Conservation (phyloP, 1,140 invertebrate genomes). For the Drosophila kanapiae region DNA sequence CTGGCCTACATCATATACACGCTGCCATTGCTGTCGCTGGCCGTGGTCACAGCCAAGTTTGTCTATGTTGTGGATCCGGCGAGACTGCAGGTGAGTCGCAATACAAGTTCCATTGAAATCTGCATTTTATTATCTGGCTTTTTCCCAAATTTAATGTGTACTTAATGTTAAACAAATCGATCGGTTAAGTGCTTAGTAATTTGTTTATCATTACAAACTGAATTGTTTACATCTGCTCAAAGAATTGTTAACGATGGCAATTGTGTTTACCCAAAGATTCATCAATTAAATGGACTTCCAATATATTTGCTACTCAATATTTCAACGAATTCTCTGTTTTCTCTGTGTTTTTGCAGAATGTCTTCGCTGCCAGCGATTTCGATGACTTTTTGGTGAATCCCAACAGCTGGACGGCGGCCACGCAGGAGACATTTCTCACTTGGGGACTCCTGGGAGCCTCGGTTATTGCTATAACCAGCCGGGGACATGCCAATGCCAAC, state of each 20-base stretch:
- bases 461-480: conserved; percentile 91
- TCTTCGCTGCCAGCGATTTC: conserved; percentile 92
- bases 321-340: background rate
- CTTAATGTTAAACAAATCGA: background rate
- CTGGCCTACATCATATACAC: conserved; percentile 85
- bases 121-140: background rate
- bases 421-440: conserved; percentile 94
- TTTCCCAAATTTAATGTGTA: background rate
- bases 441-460: conserved; percentile 95
- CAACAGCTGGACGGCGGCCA: conserved; percentile 95
- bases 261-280: conserved; percentile 4
- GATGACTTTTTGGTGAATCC: conserved; percentile 93
- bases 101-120: background rate
- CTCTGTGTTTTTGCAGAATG: conserved; percentile 86
- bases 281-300: background rate
- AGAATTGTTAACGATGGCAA: background rate
- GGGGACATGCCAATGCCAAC: conserved; percentile 87
- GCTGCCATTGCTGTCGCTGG: conserved; percentile 61
- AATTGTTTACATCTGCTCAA: background rate
- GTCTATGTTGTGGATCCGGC: conserved; percentile 70
- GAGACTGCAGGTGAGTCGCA: conserved; percentile 60
- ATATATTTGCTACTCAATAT: background rate
- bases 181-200: background rate
- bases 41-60: conserved; percentile 70
- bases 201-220: background rate